A percentile compares a stretch with the other conserved stretches of the same genome.
phyloP scores from a whole-genome alignment of 2,113 vertebrate genomes.

The Sisor rabdophorus region DNA sequence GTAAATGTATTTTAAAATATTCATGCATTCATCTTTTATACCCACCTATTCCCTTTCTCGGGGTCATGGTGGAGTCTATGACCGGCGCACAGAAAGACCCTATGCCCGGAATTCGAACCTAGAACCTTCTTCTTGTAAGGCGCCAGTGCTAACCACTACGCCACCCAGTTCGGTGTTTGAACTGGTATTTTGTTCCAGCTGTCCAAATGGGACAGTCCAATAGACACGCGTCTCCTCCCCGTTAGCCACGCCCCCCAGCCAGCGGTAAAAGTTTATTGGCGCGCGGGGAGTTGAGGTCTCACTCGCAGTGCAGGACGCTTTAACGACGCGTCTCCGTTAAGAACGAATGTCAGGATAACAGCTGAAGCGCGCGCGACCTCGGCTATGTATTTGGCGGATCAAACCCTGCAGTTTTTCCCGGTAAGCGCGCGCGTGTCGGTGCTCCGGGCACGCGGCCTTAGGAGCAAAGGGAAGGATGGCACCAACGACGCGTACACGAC shows the following conservation, averaged over 20 bases:
- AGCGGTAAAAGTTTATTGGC: neutral
- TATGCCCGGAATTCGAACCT: too few relatives aligned
- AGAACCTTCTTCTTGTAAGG: too few relatives aligned
- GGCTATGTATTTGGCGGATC: slow-evolving; percentile 70
- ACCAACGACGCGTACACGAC: slow-evolving; percentile 89
- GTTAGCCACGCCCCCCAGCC: slow-evolving; percentile 14
- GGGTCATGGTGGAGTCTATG: too few relatives aligned
- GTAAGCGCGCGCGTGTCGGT: slow-evolving; percentile 90
- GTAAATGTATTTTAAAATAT: too few relatives aligned
- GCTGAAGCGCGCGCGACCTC: neutral
- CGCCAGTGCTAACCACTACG: too few relatives aligned
- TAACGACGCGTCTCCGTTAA: neutral
- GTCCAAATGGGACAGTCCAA: neutral
- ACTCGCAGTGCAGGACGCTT: neutral
- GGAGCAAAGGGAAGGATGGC: slow-evolving; percentile 79
- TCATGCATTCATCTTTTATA: too few relatives aligned
- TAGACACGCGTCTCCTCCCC: neutral
- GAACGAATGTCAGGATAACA: neutral
- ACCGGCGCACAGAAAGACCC: too few relatives aligned
- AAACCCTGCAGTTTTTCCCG: slow-evolving; percentile 76
- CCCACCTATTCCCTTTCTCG: too few relatives aligned
- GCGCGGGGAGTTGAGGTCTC: neutral
- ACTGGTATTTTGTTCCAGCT: neutral
- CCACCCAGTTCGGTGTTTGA: too few relatives aligned
- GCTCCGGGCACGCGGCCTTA: slow-evolving; percentile 78